Percentiles rank a stretch among this genome's conserved stretches.
phyloP scores from a whole-genome alignment of 2,888 invertebrate genomes.

The Apodemia arnacis region DNA sequence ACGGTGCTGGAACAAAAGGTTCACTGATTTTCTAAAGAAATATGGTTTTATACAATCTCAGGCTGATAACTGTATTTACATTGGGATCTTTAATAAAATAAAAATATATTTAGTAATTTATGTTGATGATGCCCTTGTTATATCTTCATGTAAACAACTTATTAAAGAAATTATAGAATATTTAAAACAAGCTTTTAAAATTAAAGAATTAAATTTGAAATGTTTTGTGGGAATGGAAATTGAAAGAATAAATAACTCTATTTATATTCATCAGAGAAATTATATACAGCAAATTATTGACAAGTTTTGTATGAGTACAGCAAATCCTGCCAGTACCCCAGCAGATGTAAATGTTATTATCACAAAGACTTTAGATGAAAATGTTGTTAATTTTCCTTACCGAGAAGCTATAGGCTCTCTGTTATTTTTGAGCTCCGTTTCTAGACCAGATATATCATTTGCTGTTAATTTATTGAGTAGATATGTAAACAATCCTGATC shows the following conservation, averaged over 20 bases:
- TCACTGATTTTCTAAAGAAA: slow-evolving; percentile 65
- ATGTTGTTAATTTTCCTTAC: slow-evolving; percentile 62
- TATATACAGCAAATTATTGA: slow-evolving; percentile 75
- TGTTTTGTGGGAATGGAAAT: slow-evolving; percentile 84
- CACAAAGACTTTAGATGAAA: slow-evolving; percentile 49
- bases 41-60: slow-evolving; percentile 80
- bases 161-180: slow-evolving; percentile 56
- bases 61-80: slow-evolving; percentile 81
- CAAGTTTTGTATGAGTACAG: slow-evolving; percentile 78
- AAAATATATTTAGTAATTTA: slow-evolving; percentile 82
- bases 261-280: slow-evolving; percentile 73
- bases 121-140: slow-evolving; percentile 84
- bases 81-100: slow-evolving; percentile 66
- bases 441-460: slow-evolving; percentile 71
- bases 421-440: slow-evolving; percentile 71
- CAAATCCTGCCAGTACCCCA: slow-evolving; percentile 59
- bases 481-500: slow-evolving; percentile 75
- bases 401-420: slow-evolving; percentile 76
- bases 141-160: slow-evolving; percentile 55
- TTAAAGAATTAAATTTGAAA: slow-evolving; percentile 70
- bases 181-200: slow-evolving; percentile 78
- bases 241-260: slow-evolving; percentile 48
- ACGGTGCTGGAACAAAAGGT: slow-evolving; percentile 81
- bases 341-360: slow-evolving; percentile 62
- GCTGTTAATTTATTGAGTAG: slow-evolving; percentile 75